These are phyloP conservation scores for Uria aalge DNA, from an alignment of 2,113 vertebrate genomes.

Conservation along the genomic window DNA sequence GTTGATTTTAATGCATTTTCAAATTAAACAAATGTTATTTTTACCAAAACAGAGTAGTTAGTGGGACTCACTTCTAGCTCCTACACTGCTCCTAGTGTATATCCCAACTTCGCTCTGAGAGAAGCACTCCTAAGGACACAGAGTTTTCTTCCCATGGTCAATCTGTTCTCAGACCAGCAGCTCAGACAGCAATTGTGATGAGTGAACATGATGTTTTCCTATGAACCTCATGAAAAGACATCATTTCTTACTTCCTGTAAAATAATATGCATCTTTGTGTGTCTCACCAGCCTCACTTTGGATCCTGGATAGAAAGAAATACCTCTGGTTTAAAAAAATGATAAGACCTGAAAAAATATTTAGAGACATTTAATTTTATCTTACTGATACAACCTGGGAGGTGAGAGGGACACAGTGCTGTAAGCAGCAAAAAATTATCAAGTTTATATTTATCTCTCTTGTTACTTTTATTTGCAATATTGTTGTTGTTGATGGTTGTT, in stretches of 20 bases:
- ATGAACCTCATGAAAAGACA: background rate
- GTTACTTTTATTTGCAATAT: background rate
- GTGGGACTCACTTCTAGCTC: background rate
- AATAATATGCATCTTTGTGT: background rate
- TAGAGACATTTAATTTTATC: background rate
- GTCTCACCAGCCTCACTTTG: background rate
- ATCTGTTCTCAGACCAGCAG: background rate
- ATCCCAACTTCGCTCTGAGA: background rate
- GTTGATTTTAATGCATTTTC: background rate
- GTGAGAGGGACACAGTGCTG: background rate
- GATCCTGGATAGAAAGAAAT: background rate
- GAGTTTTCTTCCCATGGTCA: background rate
- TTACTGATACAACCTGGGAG: background rate
- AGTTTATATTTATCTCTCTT: background rate
- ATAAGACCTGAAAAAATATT: background rate
- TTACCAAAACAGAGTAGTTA: background rate
- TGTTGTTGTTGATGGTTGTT: background rate
- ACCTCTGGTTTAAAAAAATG: background rate
- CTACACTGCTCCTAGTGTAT: background rate
- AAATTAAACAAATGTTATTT: background rate
- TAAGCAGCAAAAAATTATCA: background rate
- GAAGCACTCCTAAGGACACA: background rate
- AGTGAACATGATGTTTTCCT: background rate
- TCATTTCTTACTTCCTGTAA: background rate
- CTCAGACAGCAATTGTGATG: background rate